Conservation (phyloP, 2,797 vertebrate species). For the Zalophus californianus region DNA sequence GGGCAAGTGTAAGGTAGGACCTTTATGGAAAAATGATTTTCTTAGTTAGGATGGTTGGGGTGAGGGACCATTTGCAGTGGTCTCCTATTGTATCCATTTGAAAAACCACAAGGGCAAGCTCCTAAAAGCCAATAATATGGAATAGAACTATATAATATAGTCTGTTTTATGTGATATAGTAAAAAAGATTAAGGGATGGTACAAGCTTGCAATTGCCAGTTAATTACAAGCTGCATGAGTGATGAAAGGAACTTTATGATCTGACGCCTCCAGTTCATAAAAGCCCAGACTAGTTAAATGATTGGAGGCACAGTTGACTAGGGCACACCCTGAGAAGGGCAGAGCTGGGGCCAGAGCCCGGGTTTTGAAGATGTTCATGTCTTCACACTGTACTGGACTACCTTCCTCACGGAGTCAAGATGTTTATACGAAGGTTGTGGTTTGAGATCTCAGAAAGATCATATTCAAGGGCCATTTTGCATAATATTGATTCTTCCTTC, state of each 20-base stretch:
- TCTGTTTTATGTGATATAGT: slow-evolving; percentile 5
- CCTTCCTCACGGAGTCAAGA: neutral
- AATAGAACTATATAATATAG: neutral
- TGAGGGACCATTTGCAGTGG: neutral
- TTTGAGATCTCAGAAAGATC: neutral
- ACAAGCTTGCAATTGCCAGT: neutral
- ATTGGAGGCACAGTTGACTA: neutral
- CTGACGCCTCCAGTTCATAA: neutral
- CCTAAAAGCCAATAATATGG: slow-evolving; percentile 21
- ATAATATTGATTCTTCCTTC: neutral
- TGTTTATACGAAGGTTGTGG: neutral
- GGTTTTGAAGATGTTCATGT: neutral
- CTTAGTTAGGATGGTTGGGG: neutral
- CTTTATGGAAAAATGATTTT: neutral
- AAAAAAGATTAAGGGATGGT: slow-evolving; percentile 27
- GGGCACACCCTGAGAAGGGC: neutral
- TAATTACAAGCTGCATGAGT: slow-evolving; percentile 15
- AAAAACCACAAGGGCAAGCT: slow-evolving; percentile 18
- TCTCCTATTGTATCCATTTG: neutral
- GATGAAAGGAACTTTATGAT: slow-evolving; percentile 7
- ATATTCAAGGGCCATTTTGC: neutral
- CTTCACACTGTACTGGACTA: neutral
- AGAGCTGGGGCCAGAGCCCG: no score
- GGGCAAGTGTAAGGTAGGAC: neutral
- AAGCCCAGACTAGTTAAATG: neutral